Base-by-base conservation (phyloP, 2,888 invertebrate species). In the Drosophila basisetae region DNA sequence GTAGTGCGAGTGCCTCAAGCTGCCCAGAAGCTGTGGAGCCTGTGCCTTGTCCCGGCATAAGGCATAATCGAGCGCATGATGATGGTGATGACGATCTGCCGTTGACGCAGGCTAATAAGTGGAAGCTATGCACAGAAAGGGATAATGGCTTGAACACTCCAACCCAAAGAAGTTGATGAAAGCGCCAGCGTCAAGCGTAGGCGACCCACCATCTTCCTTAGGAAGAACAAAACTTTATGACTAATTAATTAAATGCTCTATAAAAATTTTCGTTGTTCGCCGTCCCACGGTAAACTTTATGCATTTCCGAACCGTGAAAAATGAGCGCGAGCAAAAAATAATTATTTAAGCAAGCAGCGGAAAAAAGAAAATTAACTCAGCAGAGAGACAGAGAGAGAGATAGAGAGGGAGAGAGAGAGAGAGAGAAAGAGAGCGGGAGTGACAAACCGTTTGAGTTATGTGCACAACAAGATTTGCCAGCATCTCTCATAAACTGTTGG, bases 211-310 rank as follows among this genome's bases (percentile, higher is more conserved):
- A 83, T 80, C 80, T 84, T 81, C 75, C 70, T 59, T 31, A 56
- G 65, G 53, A 83, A 73, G 79, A 81, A 81, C 72, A 73, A 86
- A 89, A 89, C 85, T 88, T 88, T 89, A 84, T 87, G 88, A 89
- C 89, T 88, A 88, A 88, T 88, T 88, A 88, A 88, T 88, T 88
- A 88, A 89, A 88, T 87, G 83, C 85, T 84, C 89, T 85, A 79
- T 88, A 85, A 88, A 87, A 88, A 86, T 83, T 55, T 78, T 84
- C 76, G 80, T 71, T 63, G 65, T 55, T 55, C 64, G 50, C 55
- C 53, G 18, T 33, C 50, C 30, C 43, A 58, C 16, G 70, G 49
- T 33, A 78, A 86, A 87, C 76, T 85, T 84, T 84, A 76, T 81
- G 78, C 73, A 80, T 80, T 82, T 79, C 50, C 73, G 73, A 76